A percentile compares a stretch with the other conserved stretches of the same genome.
phyloP scores from a whole-genome alignment of 2,113 vertebrate genomes.

The Haemorhous mexicanus region DNA sequence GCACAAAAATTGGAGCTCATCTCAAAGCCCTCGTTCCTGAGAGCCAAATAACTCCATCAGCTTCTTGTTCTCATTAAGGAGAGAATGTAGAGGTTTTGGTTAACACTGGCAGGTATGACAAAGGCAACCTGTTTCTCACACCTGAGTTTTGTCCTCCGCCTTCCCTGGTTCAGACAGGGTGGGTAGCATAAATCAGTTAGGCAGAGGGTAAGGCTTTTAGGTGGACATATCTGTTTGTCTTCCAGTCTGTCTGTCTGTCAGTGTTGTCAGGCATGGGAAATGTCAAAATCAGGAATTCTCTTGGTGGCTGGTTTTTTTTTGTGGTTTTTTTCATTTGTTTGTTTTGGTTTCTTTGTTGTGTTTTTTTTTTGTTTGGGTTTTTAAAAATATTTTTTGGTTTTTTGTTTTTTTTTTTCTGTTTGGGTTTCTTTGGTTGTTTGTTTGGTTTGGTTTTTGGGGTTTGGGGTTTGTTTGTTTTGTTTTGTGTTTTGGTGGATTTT shows the following conservation, averaged over 20 bases:
- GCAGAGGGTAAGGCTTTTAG: not conserved
- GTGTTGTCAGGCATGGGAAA: not conserved
- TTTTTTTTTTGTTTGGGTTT: too few species aligned
- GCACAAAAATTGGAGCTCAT: not conserved
- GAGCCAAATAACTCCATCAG: not conserved
- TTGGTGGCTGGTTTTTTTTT: accelerated
- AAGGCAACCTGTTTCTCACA: not conserved
- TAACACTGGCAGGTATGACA: not conserved
- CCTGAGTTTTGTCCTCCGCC: not conserved
- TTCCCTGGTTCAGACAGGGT: not conserved
- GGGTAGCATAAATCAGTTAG: not conserved
- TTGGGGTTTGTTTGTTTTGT: not conserved
- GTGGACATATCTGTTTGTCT: not conserved
- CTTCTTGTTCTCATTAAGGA: not conserved
- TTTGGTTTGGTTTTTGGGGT: not conserved
- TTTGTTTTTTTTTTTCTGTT: too few species aligned
- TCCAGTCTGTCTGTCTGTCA: not conserved
- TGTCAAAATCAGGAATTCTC: not conserved
- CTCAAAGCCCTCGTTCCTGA: not conserved
- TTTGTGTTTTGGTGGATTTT: too few species aligned
- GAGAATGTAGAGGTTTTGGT: not conserved
- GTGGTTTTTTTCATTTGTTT: not conserved
- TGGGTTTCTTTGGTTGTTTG: too few species aligned
- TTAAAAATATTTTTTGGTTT: too few species aligned
- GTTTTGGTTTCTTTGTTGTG: too few species aligned